These are phyloP conservation scores for Apis dorsata DNA, from an alignment of 1,140 invertebrate genomes.

Conservation along the genomic window DNA sequence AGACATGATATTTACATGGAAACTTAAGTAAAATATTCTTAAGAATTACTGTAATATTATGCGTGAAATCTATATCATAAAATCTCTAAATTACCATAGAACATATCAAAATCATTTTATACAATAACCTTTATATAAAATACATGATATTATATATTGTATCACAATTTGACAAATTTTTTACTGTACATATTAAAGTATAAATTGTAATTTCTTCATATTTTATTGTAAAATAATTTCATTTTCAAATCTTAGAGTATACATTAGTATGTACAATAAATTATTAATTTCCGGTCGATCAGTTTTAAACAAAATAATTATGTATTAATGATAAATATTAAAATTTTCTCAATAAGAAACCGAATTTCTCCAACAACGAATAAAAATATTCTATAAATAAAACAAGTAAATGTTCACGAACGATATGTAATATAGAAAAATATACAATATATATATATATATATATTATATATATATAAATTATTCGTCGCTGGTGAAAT, in stretches of 20 bases:
- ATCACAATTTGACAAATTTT: background rate
- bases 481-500: conserved; percentile 33
- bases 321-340: conserved; percentile 17
- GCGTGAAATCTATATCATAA: background rate
- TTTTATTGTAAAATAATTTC: conserved; percentile 26
- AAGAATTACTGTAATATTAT: background rate
- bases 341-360: background rate
- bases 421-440: background rate
- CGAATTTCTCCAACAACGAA: conserved; percentile 35
- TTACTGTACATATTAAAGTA: conserved; percentile 20
- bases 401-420: conserved; percentile 10
- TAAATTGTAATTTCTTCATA: background rate
- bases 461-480: background rate
- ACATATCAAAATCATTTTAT: conserved; percentile 23
- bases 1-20: conserved; percentile 31
- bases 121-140: conserved; percentile 31
- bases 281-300: background rate
- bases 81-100: conserved; percentile 8
- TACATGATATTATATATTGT: conserved; percentile 15
- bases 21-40: background rate
- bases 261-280: conserved; percentile 40
- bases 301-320: background rate
- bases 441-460: conserved; percentile 28
- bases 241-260: background rate
- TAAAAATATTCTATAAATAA: conserved; percentile 30